A percentile compares a stretch with the other conserved stretches of the same genome.
Conservation (phyloP, 2,888 invertebrate genomes). For the Dione juno region DNA sequence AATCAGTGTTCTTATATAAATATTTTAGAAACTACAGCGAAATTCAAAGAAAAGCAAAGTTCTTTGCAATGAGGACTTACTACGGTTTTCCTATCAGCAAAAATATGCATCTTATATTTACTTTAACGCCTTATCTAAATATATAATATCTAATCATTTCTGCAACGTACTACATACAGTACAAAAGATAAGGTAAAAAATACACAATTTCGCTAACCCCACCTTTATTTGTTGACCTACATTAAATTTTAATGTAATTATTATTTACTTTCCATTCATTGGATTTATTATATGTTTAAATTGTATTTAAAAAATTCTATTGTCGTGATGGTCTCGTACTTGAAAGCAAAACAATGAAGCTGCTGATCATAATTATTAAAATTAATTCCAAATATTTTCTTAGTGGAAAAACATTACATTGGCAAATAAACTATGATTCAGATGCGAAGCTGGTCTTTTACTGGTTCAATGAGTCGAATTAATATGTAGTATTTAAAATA, state of each 20-base stretch:
- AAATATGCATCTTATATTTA: constrained; percentile 80
- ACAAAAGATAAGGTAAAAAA: constrained; percentile 69
- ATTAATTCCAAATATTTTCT: not conserved
- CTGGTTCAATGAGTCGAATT: no score
- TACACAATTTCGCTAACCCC: constrained; percentile 74
- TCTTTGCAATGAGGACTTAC: constrained; percentile 30
- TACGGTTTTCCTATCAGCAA: constrained; percentile 56
- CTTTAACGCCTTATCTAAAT: constrained; percentile 71
- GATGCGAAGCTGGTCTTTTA: no score
- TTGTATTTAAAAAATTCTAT: not conserved
- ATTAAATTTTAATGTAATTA: constrained; percentile 64
- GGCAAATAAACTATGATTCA: no score
- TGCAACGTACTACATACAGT: constrained; percentile 69
- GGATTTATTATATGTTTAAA: not conserved
- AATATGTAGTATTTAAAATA: no score
- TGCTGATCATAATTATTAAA: not conserved
- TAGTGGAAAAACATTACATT: not conserved
- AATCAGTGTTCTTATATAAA: no score
- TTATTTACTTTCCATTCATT: constrained; percentile 51
- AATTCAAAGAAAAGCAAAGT: constrained; percentile 56
- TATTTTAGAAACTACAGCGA: no score
- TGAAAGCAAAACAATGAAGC: not conserved
- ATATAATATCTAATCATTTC: constrained; percentile 77
- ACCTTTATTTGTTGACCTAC: constrained; percentile 79
- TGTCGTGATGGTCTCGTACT: not conserved